Conservation (phyloP, 1,140 invertebrate species). For the Leptonema lineaticorne region DNA sequence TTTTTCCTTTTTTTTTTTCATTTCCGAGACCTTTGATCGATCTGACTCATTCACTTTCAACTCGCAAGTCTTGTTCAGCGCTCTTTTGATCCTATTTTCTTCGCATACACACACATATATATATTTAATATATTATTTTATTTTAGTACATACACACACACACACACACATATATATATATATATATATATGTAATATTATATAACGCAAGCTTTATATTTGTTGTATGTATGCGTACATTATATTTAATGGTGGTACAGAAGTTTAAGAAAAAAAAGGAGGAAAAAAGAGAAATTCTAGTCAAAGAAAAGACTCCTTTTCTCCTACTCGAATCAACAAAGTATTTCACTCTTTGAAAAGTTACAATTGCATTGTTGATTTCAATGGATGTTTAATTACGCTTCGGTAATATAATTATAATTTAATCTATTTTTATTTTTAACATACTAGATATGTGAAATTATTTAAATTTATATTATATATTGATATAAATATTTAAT, state of each 20-base stretch:
- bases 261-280: too few species aligned
- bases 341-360: not conserved
- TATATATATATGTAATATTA: not conserved
- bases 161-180: not conserved
- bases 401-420: too few species aligned
- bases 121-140: not conserved
- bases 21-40: constrained; percentile 16
- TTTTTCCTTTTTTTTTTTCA: constrained; percentile 1
- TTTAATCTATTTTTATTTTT: too few species aligned
- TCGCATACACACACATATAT: not conserved
- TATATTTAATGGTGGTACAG: not conserved
- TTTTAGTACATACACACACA: not conserved
- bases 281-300: not conserved
- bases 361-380: too few species aligned
- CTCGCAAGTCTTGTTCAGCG: not conserved
- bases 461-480: too few species aligned
- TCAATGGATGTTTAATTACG: too few species aligned
- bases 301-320: not conserved
- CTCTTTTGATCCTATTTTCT: not conserved
- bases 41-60: constrained; percentile 15
- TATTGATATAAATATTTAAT: too few species aligned
- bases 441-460: too few species aligned
- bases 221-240: too few species aligned
- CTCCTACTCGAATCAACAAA: not conserved
- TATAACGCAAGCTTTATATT: too few species aligned